Evolutionary conservation across 2,888 invertebrate genomes (phyloP).

Genomic region (Yponomeuta evonymella): DNA sequence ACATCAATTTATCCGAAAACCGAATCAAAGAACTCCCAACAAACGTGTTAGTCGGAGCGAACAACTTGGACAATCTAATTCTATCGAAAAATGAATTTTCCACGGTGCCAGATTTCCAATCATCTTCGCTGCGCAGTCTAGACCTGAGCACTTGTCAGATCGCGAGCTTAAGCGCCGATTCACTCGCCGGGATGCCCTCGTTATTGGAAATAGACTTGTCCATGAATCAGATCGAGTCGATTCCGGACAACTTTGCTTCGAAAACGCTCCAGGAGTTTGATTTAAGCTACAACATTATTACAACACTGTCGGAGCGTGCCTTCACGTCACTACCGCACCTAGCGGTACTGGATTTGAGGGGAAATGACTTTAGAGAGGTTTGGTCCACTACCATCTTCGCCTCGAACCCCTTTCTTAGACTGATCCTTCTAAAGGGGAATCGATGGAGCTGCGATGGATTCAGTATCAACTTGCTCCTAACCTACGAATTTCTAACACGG

Average conservation of each 20-base stretch:
- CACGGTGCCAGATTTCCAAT: constrained; percentile 72
- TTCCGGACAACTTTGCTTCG: constrained; percentile 78
- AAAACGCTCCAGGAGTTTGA: constrained; percentile 77
- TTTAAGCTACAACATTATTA: constrained; percentile 77
- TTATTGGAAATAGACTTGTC: constrained; percentile 78
- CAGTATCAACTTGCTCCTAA: constrained; percentile 71
- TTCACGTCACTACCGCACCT: constrained; percentile 79
- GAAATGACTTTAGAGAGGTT: constrained; percentile 81
- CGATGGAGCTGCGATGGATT: constrained; percentile 86
- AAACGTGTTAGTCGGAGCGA: constrained; percentile 73
- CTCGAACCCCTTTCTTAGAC: constrained; percentile 75
- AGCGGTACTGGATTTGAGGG: constrained; percentile 80
- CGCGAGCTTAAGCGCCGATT: constrained; percentile 60
- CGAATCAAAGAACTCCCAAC: constrained; percentile 75
- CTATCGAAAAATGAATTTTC: constrained; percentile 81
- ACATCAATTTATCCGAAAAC: constrained; percentile 82
- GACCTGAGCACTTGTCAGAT: constrained; percentile 81
- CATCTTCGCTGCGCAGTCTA: constrained; percentile 73
- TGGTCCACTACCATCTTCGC: constrained; percentile 78
- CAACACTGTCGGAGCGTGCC: constrained; percentile 74
- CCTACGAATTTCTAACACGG: constrained; percentile 77
- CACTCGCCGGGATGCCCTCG: constrained; percentile 73
- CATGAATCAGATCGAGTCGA: constrained; percentile 78
- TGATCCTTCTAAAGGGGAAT: constrained; percentile 81
- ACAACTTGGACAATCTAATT: constrained; percentile 75